Percentiles rank a stretch among this genome's conserved stretches.
phyloP scores from a whole-genome alignment of 2,888 invertebrate genomes.

The Saturnia pavonia region DNA sequence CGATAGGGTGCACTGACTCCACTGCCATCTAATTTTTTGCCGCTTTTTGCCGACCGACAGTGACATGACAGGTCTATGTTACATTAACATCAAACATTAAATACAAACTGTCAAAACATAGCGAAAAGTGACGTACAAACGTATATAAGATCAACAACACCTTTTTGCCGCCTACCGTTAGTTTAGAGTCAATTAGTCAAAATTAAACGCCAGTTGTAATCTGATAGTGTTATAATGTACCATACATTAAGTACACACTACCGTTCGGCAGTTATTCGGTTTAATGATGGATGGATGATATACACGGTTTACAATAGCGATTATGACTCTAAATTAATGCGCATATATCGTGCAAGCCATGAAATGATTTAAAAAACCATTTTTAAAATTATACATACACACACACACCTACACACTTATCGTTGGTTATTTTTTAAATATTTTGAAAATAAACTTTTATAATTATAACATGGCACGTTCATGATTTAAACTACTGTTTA shows the following conservation, averaged over 20 bases:
- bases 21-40: conserved; percentile 43
- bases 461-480: neutral
- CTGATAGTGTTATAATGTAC: conserved; percentile 18
- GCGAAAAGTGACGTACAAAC: conserved; percentile 42
- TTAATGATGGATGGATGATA: neutral
- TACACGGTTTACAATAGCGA: neutral
- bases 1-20: conserved; percentile 43
- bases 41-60: conserved; percentile 57
- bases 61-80: conserved; percentile 57
- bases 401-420: neutral
- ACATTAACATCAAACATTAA: conserved; percentile 54
- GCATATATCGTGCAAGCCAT: neutral
- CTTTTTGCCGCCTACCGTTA: conserved; percentile 55
- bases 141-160: conserved; percentile 44
- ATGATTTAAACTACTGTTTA: neutral
- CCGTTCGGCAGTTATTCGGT: conserved; percentile 3
- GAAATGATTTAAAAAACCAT: neutral
- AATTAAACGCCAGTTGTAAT: conserved; percentile 21
- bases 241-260: conserved; percentile 9
- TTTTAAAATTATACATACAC: neutral
- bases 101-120: conserved; percentile 57
- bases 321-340: conserved; percentile 1
- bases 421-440: neutral
- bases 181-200: conserved; percentile 29
- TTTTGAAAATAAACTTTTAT: neutral